Evolutionary conservation across 1,140 invertebrate species (phyloP), one percentile per base, ranked within the genome.

Genomic region (Habropoda laboriosa): DNA sequence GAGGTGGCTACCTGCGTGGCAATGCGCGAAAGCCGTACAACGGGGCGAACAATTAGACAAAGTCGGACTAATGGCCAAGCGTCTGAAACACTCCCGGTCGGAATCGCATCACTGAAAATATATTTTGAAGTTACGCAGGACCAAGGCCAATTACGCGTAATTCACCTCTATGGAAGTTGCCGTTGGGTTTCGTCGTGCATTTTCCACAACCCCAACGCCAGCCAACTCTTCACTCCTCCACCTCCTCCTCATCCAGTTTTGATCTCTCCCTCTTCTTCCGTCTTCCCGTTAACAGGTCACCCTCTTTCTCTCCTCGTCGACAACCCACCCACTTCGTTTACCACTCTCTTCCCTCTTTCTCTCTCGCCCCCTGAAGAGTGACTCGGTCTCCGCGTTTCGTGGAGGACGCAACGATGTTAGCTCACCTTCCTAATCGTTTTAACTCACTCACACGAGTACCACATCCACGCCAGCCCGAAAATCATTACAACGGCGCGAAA

Each of bases 341-440:
- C 53, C 74, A 53, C 35, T 24, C 45, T 49, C 40, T 18, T n/a
- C 18, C 40, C 2, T 0, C 21, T 21, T 21, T 47, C 10, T 55
- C 30, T 24, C 18, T n/a, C n/a, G n/a, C n/a, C n/a, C n/a, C n/a
- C n/a, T n/a, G n/a, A n/a, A n/a, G 55, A 71, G 38, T 51, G 57
- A 45, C 42, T 72, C 76, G 16, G 66, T 45, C 68, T 55, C 18
- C 67, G 27, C 76, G 76, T 60, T 72, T 70, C 79, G 72, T 24
- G 81, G 53, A 76, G 84, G 78, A 68, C 76, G 86, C 77, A 82
- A 83, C 66, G 63, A 66, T 82, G 82, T 89, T 84, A 87, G 86
- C 83, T 85, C 83, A 86, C 84, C 84, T 86, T 86, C 84, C 88
- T 91, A 91, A 91, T 91, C 89, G 87, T 89, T 91, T 90, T 90